A percentile compares a stretch with the other conserved stretches of the same genome.
Evolutionary conservation across 1,140 invertebrate species (phyloP).

Genomic region (Danaus melanippus): DNA sequence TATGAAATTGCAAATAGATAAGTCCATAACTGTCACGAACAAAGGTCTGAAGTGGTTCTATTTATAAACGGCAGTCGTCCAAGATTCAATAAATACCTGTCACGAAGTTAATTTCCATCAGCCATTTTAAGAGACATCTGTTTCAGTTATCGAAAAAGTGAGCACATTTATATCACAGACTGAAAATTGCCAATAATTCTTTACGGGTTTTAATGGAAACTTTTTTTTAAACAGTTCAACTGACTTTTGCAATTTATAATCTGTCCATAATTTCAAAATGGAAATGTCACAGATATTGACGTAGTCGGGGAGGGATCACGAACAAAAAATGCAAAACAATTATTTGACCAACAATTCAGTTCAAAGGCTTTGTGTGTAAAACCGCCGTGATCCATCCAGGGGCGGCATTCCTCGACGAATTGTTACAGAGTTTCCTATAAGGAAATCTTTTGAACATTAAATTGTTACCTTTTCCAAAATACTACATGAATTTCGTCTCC

Average conservation of each 20-base stretch:
- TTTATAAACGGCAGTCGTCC: too few relatives aligned
- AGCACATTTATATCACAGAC: neutral
- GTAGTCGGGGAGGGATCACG: too few relatives aligned
- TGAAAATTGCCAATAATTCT: neutral
- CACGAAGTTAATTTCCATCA: conserved; percentile 42
- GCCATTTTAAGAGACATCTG: conserved; percentile 24
- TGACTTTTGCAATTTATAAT: too few relatives aligned
- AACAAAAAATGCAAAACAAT: conserved; percentile 8
- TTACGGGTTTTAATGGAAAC: too few relatives aligned
- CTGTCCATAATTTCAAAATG: too few relatives aligned
- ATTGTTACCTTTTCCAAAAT: conserved; percentile 4
- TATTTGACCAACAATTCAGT: conserved; percentile 10
- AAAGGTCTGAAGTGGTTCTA: too few relatives aligned
- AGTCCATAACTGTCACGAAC: too few relatives aligned
- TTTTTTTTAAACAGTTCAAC: too few relatives aligned
- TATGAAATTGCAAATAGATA: too few relatives aligned
- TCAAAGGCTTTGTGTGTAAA: conserved; percentile 7
- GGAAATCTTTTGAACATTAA: conserved; percentile 17
- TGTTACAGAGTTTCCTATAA: conserved; percentile 12
- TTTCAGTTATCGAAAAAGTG: conserved; percentile 5
- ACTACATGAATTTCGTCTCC: too few relatives aligned
- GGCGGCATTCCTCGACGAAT: conserved; percentile 8
- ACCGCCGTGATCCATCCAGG: neutral
- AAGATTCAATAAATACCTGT: conserved; percentile 36
- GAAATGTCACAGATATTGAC: too few relatives aligned